These are phyloP conservation scores for Plestiodon gilberti DNA, from an alignment of 2,113 vertebrate genomes.

Conservation along the genomic window DNA sequence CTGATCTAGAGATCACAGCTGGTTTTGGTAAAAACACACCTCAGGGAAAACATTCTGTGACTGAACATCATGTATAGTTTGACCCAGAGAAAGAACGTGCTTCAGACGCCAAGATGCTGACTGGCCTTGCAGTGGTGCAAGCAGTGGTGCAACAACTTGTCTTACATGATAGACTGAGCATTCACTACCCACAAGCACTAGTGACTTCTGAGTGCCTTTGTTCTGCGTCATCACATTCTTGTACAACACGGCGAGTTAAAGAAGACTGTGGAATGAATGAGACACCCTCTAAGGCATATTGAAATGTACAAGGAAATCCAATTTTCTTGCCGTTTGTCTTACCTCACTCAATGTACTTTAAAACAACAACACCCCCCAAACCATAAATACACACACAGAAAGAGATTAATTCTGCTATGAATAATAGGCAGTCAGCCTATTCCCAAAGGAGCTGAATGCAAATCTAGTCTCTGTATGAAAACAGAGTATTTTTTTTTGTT, in stretches of 20 bases:
- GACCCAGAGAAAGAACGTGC: neutral
- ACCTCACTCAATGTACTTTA: conserved; percentile 7
- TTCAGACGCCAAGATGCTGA: neutral
- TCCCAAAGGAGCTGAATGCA: neutral
- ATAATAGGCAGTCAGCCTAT: neutral
- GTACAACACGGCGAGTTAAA: neutral
- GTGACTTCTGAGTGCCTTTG: neutral
- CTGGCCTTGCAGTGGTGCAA: neutral
- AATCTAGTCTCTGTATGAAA: neutral
- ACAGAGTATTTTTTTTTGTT: neutral
- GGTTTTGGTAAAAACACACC: neutral
- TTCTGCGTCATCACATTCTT: neutral
- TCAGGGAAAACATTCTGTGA: neutral
- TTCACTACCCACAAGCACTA: neutral
- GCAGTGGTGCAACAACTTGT: too few species aligned
- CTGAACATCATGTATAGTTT: neutral
- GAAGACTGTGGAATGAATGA: neutral
- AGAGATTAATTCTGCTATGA: conserved; percentile 20
- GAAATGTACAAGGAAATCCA: conserved; percentile 29
- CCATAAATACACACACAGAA: neutral
- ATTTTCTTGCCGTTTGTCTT: conserved; percentile 10
- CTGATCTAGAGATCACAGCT: neutral
- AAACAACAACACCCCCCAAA: neutral
- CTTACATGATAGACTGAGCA: neutral
- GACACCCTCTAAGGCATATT: neutral